phyloP scores from a whole-genome alignment of 2,797 vertebrate genomes.

The Betta splendens region DNA sequence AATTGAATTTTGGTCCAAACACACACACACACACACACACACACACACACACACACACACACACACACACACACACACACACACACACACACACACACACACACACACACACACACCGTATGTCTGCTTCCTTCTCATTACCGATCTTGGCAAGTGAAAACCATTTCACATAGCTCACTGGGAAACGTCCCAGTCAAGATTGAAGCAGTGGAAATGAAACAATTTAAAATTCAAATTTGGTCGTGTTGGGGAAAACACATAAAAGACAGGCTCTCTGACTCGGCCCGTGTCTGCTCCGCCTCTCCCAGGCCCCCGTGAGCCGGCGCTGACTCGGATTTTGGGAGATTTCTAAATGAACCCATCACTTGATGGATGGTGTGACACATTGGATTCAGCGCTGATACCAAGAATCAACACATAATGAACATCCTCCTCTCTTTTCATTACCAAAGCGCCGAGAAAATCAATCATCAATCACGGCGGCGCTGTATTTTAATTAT shows the following conservation, averaged over 20 bases:
- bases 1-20: slow-evolving; percentile 10
- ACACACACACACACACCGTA: slow-evolving; percentile 12
- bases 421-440: slow-evolving; percentile 67
- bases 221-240: slow-evolving; percentile 47
- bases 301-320: too few relatives aligned
- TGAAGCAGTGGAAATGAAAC: slow-evolving; percentile 39
- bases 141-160: slow-evolving; percentile 42
- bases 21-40: background rate
- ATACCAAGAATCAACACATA: slow-evolving; percentile 62
- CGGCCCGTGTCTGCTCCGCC: too few relatives aligned
- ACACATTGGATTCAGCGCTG: slow-evolving; percentile 54
- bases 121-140: slow-evolving; percentile 53
- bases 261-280: too few relatives aligned
- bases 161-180: slow-evolving; percentile 43
- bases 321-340: slow-evolving; percentile 21
- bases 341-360: slow-evolving; percentile 41
- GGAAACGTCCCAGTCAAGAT: slow-evolving; percentile 52
- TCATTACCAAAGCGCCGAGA: slow-evolving; percentile 60
- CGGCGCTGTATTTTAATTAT: slow-evolving; percentile 71
- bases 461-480: slow-evolving; percentile 75
- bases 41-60: slow-evolving; percentile 1
- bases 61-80: slow-evolving; percentile 6
- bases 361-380: slow-evolving; percentile 59
- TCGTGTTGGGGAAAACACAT: background rate
- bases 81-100: slow-evolving; percentile 1